Evolutionary conservation across 2,797 vertebrate species (phyloP).

Genomic region (Scolopax rusticola): DNA sequence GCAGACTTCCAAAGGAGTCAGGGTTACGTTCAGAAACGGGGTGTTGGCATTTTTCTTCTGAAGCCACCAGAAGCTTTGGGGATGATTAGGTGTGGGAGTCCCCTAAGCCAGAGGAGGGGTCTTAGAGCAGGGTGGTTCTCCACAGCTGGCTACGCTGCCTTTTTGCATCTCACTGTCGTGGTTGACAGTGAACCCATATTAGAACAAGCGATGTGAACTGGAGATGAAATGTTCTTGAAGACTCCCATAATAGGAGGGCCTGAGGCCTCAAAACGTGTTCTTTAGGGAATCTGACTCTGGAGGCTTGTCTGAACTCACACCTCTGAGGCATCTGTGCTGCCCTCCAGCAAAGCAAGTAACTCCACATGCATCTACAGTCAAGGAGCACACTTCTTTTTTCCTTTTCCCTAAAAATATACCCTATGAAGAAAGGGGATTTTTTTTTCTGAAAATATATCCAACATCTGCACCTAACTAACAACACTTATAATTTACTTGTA

Average conservation of each 20-base stretch:
- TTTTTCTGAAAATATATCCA: not conserved
- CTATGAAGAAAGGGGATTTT: not conserved
- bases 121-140: not conserved
- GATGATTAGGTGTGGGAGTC: not conserved
- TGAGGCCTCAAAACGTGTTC: not conserved
- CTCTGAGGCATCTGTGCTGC: not conserved
- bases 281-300: not conserved
- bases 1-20: not conserved
- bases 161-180: accelerated
- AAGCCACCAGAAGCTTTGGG: not conserved
- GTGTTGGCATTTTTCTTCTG: not conserved
- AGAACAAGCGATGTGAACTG: not conserved
- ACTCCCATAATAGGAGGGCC: not conserved
- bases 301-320: not conserved
- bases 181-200: not conserved
- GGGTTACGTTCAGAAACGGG: not conserved
- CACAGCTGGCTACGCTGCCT: accelerated
- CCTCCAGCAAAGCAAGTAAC: not conserved
- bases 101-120: not conserved
- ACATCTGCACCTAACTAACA: not conserved
- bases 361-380: not conserved
- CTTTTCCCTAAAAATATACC: not conserved
- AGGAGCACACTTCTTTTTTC: not conserved
- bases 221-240: not conserved
- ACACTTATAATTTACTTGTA: not conserved